phyloP scores from a whole-genome alignment of 1,140 invertebrate species.

The Hormaphis cornu region DNA sequence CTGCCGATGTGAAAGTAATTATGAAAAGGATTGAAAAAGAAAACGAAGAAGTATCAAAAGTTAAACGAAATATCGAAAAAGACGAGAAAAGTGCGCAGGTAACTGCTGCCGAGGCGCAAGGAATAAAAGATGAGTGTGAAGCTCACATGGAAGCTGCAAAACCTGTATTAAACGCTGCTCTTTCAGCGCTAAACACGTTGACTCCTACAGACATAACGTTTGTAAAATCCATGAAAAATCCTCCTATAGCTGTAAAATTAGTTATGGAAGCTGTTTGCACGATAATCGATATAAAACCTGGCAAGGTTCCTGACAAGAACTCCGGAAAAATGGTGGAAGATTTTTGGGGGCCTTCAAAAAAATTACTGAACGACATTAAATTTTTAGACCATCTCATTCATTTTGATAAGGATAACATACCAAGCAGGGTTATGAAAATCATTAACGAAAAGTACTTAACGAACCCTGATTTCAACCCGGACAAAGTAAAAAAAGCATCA shows the following conservation, averaged over 20 bases:
- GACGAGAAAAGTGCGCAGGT: constrained; percentile 61
- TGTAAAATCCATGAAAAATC: constrained; percentile 96
- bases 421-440: constrained; percentile 66
- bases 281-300: constrained; percentile 79
- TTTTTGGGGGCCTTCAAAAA: constrained; percentile 85
- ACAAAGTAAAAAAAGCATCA: constrained; percentile 79
- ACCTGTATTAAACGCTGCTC: constrained; percentile 80
- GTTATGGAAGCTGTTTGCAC: constrained; percentile 93
- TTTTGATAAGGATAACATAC: constrained; percentile 88
- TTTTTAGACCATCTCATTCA: constrained; percentile 77
- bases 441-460: constrained; percentile 80
- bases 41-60: constrained; percentile 50
- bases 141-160: constrained; percentile 92
- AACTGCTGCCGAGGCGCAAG: constrained; percentile 88
- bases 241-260: constrained; percentile 82
- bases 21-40: constrained; percentile 71
- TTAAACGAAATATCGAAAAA: background rate
- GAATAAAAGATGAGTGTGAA: constrained; percentile 96
- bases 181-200: constrained; percentile 83
- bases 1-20: constrained; percentile 71
- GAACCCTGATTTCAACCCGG: constrained; percentile 85
- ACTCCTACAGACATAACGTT: constrained; percentile 89
- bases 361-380: constrained; percentile 84
- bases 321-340: constrained; percentile 77
- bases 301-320: constrained; percentile 60